Evolutionary conservation across 1,140 invertebrate species (phyloP).

Genomic region (Matsumurasca onukii): DNA sequence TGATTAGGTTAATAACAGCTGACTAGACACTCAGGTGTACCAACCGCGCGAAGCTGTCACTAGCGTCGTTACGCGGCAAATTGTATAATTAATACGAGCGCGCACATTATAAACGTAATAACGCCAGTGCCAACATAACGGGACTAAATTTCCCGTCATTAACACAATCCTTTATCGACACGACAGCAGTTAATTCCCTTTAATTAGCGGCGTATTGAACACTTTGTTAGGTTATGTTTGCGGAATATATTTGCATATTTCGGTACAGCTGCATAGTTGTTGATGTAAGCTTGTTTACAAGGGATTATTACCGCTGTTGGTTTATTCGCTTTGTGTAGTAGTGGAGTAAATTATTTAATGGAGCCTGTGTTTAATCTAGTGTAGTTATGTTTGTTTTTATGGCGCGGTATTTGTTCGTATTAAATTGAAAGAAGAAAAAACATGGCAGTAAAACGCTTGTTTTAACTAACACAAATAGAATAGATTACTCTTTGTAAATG

Average conservation of each 20-base stretch:
- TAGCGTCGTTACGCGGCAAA: background rate
- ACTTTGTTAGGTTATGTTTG: background rate
- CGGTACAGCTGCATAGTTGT: background rate
- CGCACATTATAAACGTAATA: conserved; percentile 8
- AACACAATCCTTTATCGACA: background rate
- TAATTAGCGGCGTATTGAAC: background rate
- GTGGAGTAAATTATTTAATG: too few relatives aligned
- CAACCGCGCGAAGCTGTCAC: background rate
- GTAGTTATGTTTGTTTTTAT: too few relatives aligned
- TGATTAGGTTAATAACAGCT: background rate
- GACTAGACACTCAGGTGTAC: background rate
- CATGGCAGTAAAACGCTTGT: too few relatives aligned
- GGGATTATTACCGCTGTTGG: too few relatives aligned
- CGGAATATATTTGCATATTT: background rate
- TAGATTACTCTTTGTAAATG: too few relatives aligned
- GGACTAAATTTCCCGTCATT: conserved; percentile 16
- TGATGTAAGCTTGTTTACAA: too few relatives aligned
- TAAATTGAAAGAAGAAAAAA: too few relatives aligned
- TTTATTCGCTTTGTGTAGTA: too few relatives aligned
- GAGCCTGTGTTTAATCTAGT: too few relatives aligned
- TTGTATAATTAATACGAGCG: conserved; percentile 26
- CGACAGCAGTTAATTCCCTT: background rate
- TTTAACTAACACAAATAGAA: too few relatives aligned
- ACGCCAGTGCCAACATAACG: conserved; percentile 11
- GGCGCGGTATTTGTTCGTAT: too few relatives aligned